A percentile compares a stretch with the other conserved stretches of the same genome.
Evolutionary conservation across 2,888 invertebrate genomes (phyloP).

Genomic region (Leucania comma): DNA sequence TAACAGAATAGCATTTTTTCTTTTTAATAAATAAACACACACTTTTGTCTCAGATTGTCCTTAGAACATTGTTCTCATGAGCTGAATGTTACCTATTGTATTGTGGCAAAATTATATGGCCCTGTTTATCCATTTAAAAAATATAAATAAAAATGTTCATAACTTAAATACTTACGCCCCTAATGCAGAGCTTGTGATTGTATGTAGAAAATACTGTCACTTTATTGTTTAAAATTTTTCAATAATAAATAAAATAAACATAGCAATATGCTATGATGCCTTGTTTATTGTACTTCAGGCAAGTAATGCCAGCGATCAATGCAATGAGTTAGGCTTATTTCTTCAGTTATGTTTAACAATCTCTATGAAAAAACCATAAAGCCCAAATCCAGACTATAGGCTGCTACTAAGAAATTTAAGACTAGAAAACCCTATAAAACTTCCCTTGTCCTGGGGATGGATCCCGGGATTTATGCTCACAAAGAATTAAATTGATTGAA

Average conservation of each 20-base stretch:
- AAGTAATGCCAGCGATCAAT: too few relatives aligned
- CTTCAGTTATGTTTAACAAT: neutral
- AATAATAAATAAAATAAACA: too few relatives aligned
- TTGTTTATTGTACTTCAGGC: too few relatives aligned
- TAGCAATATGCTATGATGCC: too few relatives aligned
- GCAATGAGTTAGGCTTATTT: neutral
- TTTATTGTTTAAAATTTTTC: too few relatives aligned
- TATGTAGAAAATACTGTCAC: too few relatives aligned
- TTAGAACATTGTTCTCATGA: neutral
- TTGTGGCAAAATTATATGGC: neutral
- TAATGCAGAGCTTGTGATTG: too few relatives aligned
- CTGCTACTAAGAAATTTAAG: neutral
- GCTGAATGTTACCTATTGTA: neutral
- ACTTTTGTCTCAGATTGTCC: neutral
- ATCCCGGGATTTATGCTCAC: neutral
- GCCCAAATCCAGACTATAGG: neutral
- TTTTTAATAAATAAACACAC: conserved; percentile 11
- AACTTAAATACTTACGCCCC: too few relatives aligned
- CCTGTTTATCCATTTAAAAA: neutral
- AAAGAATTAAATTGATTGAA: too few relatives aligned
- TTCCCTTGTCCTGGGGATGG: neutral
- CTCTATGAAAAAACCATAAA: neutral
- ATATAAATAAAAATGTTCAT: too few relatives aligned
- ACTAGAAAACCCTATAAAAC: neutral
- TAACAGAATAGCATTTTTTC: neutral